phyloP scores from a whole-genome alignment of 2,888 invertebrate species.

The Odontocolon sp. region DNA sequence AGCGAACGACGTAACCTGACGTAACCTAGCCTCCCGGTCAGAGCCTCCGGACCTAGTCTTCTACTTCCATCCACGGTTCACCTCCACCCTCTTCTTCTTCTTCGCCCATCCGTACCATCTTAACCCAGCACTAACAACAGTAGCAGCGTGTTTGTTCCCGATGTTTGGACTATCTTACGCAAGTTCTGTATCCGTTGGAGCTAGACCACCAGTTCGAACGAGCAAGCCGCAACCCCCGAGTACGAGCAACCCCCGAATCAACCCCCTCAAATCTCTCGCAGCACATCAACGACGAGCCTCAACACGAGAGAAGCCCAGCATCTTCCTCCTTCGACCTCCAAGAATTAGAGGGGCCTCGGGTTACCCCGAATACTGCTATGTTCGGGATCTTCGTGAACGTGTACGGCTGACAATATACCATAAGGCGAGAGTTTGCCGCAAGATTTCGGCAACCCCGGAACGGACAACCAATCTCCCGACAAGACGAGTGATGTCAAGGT shows the following conservation, averaged over 20 bases:
- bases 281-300: slow-evolving; percentile 16
- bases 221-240: slow-evolving; percentile 18
- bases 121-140: slow-evolving; percentile 40
- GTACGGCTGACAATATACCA: slow-evolving; percentile 14
- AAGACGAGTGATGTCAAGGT: slow-evolving; percentile 37
- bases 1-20: slow-evolving; percentile 67
- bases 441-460: slow-evolving; percentile 50
- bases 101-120: slow-evolving; percentile 45
- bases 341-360: slow-evolving; percentile 53
- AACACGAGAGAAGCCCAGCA: slow-evolving; percentile 18
- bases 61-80: slow-evolving; percentile 7
- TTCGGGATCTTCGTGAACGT: slow-evolving; percentile 17
- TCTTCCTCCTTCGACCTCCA: slow-evolving; percentile 25
- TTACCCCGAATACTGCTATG: slow-evolving; percentile 32
- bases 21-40: slow-evolving; percentile 72
- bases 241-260: slow-evolving; percentile 25
- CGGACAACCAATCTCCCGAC: slow-evolving; percentile 64
- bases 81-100: slow-evolving; percentile 23
- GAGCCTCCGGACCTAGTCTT: slow-evolving; percentile 60
- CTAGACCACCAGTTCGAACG: slow-evolving; percentile 35
- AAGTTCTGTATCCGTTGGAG: slow-evolving; percentile 63
- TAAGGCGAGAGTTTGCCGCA: slow-evolving; percentile 58
- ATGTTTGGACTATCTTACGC: slow-evolving; percentile 75
- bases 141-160: slow-evolving; percentile 70
- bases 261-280: slow-evolving; percentile 26